phyloP scores from a whole-genome alignment of 2,888 invertebrate genomes.

The Papilio elwesi region DNA sequence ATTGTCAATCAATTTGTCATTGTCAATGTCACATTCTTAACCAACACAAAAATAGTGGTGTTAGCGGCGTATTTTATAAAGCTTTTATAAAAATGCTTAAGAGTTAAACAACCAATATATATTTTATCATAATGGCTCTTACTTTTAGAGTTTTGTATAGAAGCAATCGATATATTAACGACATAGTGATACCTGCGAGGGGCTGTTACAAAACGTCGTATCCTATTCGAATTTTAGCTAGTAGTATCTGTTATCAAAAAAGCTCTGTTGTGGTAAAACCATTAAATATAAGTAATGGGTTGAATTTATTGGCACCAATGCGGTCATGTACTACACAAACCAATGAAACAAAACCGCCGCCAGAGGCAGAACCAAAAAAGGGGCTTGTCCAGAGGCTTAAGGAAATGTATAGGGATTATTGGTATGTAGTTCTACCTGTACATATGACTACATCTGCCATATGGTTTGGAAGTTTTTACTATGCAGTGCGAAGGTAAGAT shows the following conservation, averaged over 20 bases:
- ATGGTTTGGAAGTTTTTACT: constrained; percentile 96
- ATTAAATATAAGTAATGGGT: constrained; percentile 50
- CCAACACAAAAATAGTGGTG: constrained; percentile 30
- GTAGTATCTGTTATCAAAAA: constrained; percentile 60
- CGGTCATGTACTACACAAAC: constrained; percentile 57
- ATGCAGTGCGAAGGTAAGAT: constrained; percentile 91
- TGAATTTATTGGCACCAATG: constrained; percentile 48
- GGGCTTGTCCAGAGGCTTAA: constrained; percentile 93
- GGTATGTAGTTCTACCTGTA: constrained; percentile 97
- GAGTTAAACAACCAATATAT: constrained; percentile 34
- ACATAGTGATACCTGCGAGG: constrained; percentile 68
- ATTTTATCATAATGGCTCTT: constrained; percentile 61
- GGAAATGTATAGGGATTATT: constrained; percentile 96
- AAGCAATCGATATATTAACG: constrained; percentile 59
- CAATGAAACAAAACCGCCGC: constrained; percentile 46
- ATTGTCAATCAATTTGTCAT: not conserved
- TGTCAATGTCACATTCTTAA: constrained; percentile 19
- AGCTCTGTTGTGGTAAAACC: constrained; percentile 47
- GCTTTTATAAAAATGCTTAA: constrained; percentile 40
- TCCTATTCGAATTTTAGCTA: constrained; percentile 60
- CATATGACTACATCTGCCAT: constrained; percentile 93
- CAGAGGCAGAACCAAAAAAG: constrained; percentile 59
- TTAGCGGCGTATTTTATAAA: constrained; percentile 21
- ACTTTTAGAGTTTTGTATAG: constrained; percentile 63
- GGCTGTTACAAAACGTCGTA: constrained; percentile 57